Evolutionary conservation across 1,140 invertebrate genomes (phyloP), one percentile per base, ranked within the genome.

Genomic region (Zaprionus tsacasi): DNA sequence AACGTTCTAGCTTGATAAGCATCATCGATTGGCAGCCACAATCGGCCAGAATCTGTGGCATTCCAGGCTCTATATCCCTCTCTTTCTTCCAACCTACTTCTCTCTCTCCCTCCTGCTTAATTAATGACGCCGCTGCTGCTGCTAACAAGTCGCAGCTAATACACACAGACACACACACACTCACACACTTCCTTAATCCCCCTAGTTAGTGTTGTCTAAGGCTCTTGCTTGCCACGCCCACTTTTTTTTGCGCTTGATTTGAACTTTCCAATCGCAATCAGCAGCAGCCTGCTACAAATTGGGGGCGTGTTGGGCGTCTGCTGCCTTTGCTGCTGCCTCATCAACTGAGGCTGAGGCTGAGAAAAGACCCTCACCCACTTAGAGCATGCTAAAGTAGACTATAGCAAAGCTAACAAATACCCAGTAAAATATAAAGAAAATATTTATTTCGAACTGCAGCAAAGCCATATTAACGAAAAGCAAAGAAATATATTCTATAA

Each of bases 111-210:
- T 79, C 61, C 67, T 70, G 77, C 82, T 82, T 86, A 86, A 86
- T 86, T 86, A 86, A 86, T 87, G 82, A 80, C 71, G 68, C 82
- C 82, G 82, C 79, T 86, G 82, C 50, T 65, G 75, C 64, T 81
- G 82, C 79, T 86, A 86, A 87, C 82, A 74, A 82, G 82, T 58
- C 33, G 6, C 27, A 45, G 40, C 67, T 50, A 50, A 57, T 33
- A 67, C 68, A 11, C 52, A 35, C 59, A 27, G 33, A 50, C 70
- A 65, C 76, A 67, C 80, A 68, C 78, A 72, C 45, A 50, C 11
- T 12, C 17, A 50, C 45, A 50, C 45, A 21, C 45, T 12, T 10
- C 21, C 21, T 25, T 50, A 21, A 50, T 50, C 45, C 45, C 40
- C 17, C 17, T 50, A 50, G 45, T 50, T 50, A 25, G 45, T 50